A percentile compares a stretch with the other conserved stretches of the same genome.
These are phyloP conservation scores for Gryllus longicercus DNA, from an alignment of 2,888 invertebrate genomes.

Conservation along the genomic window DNA sequence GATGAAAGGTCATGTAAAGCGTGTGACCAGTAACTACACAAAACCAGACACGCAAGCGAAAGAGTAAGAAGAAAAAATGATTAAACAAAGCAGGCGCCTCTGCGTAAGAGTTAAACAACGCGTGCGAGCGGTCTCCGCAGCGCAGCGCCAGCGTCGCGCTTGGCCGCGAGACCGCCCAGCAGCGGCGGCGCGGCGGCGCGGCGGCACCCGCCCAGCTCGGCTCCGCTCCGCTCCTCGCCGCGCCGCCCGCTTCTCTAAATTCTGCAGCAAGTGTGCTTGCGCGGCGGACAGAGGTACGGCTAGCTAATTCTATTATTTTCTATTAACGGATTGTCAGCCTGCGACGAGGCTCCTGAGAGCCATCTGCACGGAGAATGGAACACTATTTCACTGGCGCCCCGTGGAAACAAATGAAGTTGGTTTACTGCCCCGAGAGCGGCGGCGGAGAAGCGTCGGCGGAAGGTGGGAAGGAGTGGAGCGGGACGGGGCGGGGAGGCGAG, in stretches of 20 bases:
- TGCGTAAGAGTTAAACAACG: too few relatives aligned
- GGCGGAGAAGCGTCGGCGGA: neutral
- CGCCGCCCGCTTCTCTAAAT: conserved; percentile 28
- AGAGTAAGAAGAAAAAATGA: too few relatives aligned
- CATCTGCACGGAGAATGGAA: conserved; percentile 33
- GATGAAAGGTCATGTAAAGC: too few relatives aligned
- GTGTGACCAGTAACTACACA: too few relatives aligned
- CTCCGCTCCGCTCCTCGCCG: neutral
- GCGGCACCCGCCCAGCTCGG: neutral
- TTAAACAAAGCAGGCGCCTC: too few relatives aligned
- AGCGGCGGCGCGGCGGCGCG: neutral
- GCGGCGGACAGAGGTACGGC: conserved; percentile 21
- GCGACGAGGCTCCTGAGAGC: conserved; percentile 36
- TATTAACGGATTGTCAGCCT: conserved; percentile 38
- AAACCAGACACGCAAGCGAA: too few relatives aligned
- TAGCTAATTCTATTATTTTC: conserved; percentile 40
- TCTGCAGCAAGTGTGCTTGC: conserved; percentile 23
- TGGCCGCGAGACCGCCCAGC: too few relatives aligned
- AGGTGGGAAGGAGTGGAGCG: conserved; percentile 11
- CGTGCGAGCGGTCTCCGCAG: too few relatives aligned
- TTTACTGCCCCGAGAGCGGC: conserved; percentile 29
- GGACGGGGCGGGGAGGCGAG: neutral
- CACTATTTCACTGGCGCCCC: conserved; percentile 34
- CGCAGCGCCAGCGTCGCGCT: too few relatives aligned
- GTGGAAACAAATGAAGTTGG: conserved; percentile 34